phyloP scores from a whole-genome alignment of 2,888 invertebrate species.

The Zygogramma bicolorata region DNA sequence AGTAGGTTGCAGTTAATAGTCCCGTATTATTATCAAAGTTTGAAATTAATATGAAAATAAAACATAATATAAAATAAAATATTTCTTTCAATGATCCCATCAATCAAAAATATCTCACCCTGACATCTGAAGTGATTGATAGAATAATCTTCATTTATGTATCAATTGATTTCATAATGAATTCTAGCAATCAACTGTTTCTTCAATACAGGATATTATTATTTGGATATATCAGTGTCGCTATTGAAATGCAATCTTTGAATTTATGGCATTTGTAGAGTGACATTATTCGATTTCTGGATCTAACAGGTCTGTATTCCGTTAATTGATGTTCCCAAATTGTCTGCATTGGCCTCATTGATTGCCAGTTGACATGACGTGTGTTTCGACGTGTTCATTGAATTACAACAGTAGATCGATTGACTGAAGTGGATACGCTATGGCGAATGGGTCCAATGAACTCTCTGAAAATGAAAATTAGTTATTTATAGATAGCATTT shows the following conservation, averaged over 20 bases:
- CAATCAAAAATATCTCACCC: too few relatives aligned
- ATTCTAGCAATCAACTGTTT: too few relatives aligned
- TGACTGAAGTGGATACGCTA: neutral
- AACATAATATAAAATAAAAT: too few relatives aligned
- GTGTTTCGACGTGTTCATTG: neutral
- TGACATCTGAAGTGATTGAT: too few relatives aligned
- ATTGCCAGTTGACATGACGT: constrained; percentile 4
- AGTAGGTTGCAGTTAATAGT: too few relatives aligned
- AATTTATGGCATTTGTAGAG: neutral
- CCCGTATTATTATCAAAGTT: too few relatives aligned
- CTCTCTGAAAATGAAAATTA: neutral
- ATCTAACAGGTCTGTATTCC: neutral
- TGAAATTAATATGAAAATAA: too few relatives aligned
- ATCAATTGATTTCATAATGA: too few relatives aligned
- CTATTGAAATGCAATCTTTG: neutral
- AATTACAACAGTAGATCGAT: neutral
- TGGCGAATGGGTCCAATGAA: neutral
- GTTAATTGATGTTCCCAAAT: constrained; percentile 1
- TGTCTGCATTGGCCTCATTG: neutral
- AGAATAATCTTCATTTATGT: too few relatives aligned
- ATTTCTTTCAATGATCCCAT: too few relatives aligned
- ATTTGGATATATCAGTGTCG: too few relatives aligned
- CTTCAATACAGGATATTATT: too few relatives aligned
- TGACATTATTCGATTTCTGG: neutral
- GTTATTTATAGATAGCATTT: neutral